Evolutionary conservation across 1,140 invertebrate species (phyloP).

Genomic region (Listronotus oregonensis): DNA sequence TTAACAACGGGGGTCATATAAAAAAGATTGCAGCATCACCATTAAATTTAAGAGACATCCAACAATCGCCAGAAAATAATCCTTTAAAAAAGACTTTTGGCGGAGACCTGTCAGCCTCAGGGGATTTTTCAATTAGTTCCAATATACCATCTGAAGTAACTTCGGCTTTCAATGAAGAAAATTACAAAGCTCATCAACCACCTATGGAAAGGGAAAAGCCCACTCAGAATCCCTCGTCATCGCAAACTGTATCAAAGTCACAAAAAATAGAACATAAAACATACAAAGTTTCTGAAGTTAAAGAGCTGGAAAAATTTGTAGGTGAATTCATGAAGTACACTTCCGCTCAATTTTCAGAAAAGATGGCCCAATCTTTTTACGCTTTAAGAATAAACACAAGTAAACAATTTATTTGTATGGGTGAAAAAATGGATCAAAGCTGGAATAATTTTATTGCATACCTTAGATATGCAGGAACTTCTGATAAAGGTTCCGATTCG

Average conservation of each 20-base stretch:
- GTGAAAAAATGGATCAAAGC: slow-evolving; percentile 39
- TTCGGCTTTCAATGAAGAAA: too few species aligned
- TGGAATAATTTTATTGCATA: slow-evolving; percentile 44
- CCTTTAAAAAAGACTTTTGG: too few species aligned
- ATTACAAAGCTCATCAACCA: too few species aligned
- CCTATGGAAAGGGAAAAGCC: not conserved
- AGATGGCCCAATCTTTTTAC: slow-evolving; percentile 40
- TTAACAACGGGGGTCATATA: slow-evolving; percentile 27
- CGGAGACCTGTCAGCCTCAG: slow-evolving; percentile 32
- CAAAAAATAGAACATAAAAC: slow-evolving; percentile 1
- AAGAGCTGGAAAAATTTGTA: slow-evolving; percentile 27
- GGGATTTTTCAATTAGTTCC: slow-evolving; percentile 30
- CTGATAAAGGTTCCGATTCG: slow-evolving; percentile 1
- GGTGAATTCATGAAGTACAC: slow-evolving; percentile 34
- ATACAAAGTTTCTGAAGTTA: slow-evolving; percentile 23
- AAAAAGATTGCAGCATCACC: slow-evolving; percentile 23
- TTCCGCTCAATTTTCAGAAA: slow-evolving; percentile 35
- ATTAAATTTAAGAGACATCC: not conserved
- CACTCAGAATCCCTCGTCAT: not conserved
- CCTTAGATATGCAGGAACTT: slow-evolving; percentile 33
- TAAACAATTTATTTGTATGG: slow-evolving; percentile 42
- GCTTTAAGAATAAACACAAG: slow-evolving; percentile 37
- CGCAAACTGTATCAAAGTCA: not conserved
- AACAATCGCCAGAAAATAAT: slow-evolving; percentile 7
- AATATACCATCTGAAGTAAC: not conserved